phyloP scores from a whole-genome alignment of 2,113 vertebrate genomes.

The Capreolus pygargus region DNA sequence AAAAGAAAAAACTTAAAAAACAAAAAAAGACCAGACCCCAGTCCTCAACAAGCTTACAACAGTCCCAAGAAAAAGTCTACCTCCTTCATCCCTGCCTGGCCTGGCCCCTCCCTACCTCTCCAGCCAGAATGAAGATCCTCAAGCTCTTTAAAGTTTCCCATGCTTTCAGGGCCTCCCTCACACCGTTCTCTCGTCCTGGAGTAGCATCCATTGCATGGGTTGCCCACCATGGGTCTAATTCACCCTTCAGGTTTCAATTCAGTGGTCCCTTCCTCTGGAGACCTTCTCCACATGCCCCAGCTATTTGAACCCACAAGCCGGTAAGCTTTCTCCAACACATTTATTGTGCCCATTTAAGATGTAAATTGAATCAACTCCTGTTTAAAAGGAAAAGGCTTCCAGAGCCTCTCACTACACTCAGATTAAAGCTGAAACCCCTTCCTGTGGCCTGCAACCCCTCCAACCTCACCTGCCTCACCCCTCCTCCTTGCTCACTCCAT shows the following conservation, averaged over 20 bases:
- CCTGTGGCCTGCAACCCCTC: background rate
- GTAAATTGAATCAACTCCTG: background rate
- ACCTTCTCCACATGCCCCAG: no score
- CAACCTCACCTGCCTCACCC: background rate
- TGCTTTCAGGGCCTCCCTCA: background rate
- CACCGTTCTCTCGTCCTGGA: background rate
- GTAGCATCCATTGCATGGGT: rapidly evolving
- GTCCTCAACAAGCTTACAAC: background rate
- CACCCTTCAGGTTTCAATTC: background rate
- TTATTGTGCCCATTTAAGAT: background rate
- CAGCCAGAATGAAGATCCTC: background rate
- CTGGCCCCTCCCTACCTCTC: background rate
- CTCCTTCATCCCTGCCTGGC: background rate
- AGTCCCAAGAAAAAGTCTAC: background rate
- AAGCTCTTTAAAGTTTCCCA: background rate
- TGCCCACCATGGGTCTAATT: background rate
- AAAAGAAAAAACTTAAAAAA: background rate
- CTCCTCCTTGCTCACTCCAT: background rate
- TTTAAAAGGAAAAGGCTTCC: background rate
- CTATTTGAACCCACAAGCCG: background rate
- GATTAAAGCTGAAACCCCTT: background rate
- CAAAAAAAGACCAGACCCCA: background rate
- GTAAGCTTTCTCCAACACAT: background rate
- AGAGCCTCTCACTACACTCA: background rate
- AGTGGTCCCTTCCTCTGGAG: background rate